Percentiles rank a stretch among this genome's conserved stretches.
phyloP scores from a whole-genome alignment of 2,888 invertebrate species.

The Heliconius sara region DNA sequence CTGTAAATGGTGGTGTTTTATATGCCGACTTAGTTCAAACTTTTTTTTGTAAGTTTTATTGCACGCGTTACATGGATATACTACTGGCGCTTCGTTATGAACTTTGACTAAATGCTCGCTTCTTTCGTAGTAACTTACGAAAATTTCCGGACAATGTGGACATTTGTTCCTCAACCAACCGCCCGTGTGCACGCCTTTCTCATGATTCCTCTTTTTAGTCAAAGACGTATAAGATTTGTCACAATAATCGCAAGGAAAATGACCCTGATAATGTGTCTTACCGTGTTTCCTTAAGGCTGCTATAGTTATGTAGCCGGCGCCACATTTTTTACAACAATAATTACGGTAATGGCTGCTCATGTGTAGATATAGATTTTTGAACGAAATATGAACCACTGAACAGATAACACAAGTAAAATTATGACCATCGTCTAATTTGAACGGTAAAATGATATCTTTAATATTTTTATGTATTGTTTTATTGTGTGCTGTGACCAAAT shows the following conservation, averaged over 20 bases:
- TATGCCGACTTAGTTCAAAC: constrained; percentile 75
- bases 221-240: constrained; percentile 81
- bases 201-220: constrained; percentile 75
- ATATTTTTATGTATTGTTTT: constrained; percentile 73
- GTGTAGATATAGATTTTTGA: constrained; percentile 77
- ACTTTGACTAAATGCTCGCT: constrained; percentile 73
- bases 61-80: constrained; percentile 77
- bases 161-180: constrained; percentile 80
- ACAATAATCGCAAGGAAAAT: constrained; percentile 82
- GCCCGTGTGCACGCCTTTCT: constrained; percentile 76
- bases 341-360: constrained; percentile 80
- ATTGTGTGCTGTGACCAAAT: constrained; percentile 65
- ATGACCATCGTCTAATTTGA: constrained; percentile 70
- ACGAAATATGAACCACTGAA: constrained; percentile 74
- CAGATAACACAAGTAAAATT: constrained; percentile 75
- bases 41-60: constrained; percentile 77
- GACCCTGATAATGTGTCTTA: constrained; percentile 77
- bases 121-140: constrained; percentile 77
- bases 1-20: constrained; percentile 76
- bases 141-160: constrained; percentile 75
- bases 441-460: constrained; percentile 78
- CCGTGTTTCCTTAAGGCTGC: constrained; percentile 77
- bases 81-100: constrained; percentile 67
- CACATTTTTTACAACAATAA: constrained; percentile 78
- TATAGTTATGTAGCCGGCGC: constrained; percentile 75